A percentile compares a stretch with the other conserved stretches of the same genome.
phyloP scores from a whole-genome alignment of 2,797 vertebrate genomes.

The Labroides dimidiatus region DNA sequence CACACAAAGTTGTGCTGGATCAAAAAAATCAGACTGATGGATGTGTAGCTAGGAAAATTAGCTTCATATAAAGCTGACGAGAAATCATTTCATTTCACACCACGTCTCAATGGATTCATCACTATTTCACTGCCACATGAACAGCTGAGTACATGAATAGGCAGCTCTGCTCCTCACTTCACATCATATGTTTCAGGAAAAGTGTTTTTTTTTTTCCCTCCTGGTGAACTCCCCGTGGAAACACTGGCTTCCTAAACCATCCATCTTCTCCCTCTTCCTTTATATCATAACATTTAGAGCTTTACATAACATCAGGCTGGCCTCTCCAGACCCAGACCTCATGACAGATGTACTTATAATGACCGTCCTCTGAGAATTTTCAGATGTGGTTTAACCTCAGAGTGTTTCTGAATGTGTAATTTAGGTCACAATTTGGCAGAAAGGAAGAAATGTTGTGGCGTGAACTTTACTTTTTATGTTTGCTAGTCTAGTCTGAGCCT shows the following conservation, averaged over 20 bases:
- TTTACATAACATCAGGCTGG: constrained; percentile 55
- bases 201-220: constrained; percentile 29
- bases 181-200: constrained; percentile 56
- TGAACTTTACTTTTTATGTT: not conserved
- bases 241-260: constrained; percentile 43
- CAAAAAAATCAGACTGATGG: not conserved
- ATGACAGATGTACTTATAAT: constrained; percentile 32
- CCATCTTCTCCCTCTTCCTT: constrained; percentile 60
- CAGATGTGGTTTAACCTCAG: not conserved
- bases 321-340: constrained; percentile 39
- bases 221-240: constrained; percentile 62
- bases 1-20: not conserved
- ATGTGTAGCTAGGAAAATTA: not conserved
- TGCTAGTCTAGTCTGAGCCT: too few relatives aligned
- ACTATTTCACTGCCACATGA: constrained; percentile 32
- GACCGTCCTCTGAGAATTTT: constrained; percentile 6
- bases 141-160: constrained; percentile 70
- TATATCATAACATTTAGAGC: constrained; percentile 57
- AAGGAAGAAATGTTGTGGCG: not conserved
- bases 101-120: constrained; percentile 1
- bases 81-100: not conserved
- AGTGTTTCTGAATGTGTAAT: not conserved
- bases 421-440: not conserved
- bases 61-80: not conserved
- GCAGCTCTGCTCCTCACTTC: constrained; percentile 58